These are phyloP conservation scores for Dysidea cf. avara DNA, from an alignment of 37 sponge, comb jelly and placozoan genomes.

Conservation along the genomic window DNA sequence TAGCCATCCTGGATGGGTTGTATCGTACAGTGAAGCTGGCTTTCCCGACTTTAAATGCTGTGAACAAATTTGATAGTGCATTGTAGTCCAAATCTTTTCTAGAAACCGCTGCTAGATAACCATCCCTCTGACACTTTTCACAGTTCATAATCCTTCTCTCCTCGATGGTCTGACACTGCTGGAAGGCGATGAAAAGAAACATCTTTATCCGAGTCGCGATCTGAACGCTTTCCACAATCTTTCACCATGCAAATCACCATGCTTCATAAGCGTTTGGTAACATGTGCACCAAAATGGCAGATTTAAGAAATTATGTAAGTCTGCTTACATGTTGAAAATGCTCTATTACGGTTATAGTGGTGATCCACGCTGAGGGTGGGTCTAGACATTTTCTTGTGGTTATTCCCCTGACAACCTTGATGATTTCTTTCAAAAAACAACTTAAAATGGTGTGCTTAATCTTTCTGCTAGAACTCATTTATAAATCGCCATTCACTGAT, in stretches of 20 bases:
- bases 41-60: background rate
- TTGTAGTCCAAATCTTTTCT: background rate
- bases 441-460: no score
- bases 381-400: no score
- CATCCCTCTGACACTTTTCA: background rate
- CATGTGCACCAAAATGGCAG: constrained; percentile 39
- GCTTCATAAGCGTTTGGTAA: no score
- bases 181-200: background rate
- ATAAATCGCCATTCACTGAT: no score
- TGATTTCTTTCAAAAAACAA: no score
- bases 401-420: no score
- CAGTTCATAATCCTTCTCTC: background rate
- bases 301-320: background rate
- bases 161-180: background rate
- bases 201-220: background rate
- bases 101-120: constrained; percentile 3
- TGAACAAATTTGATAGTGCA: background rate
- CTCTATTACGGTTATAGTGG: no score
- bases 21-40: background rate
- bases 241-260: constrained; percentile 52
- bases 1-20: background rate
- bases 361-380: no score
- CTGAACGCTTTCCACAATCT: constrained; percentile 47
- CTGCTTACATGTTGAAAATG: no score
- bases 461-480: no score